phyloP scores from a whole-genome alignment of 2,888 invertebrate species.

The Andrena bicolor region DNA sequence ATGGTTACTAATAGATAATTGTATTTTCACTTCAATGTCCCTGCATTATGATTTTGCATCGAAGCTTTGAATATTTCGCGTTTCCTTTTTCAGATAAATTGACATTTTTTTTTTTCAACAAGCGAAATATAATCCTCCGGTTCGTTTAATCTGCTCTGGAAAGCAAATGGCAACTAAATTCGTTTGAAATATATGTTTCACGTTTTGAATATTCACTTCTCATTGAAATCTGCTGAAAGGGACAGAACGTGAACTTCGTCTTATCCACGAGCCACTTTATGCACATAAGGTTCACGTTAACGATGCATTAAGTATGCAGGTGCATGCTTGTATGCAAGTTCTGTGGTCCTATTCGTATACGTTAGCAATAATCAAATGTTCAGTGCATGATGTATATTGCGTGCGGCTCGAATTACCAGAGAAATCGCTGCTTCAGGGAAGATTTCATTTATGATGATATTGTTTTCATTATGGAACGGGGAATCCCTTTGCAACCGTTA shows the following conservation, averaged over 20 bases:
- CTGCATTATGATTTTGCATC: too few species aligned
- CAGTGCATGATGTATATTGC: not conserved
- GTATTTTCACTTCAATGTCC: too few species aligned
- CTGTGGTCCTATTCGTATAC: not conserved
- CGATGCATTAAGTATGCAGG: constrained; percentile 9
- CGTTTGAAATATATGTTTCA: not conserved
- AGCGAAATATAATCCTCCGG: too few species aligned
- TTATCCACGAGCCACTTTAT: not conserved
- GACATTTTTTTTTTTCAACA: too few species aligned
- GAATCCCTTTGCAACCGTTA: not conserved
- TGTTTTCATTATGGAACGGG: not conserved
- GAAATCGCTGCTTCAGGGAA: not conserved
- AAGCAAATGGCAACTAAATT: not conserved
- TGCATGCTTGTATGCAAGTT: not conserved
- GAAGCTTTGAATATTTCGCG: too few species aligned
- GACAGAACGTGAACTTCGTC: not conserved
- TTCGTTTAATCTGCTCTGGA: too few species aligned
- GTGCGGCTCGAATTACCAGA: not conserved
- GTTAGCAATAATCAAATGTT: constrained; percentile 1
- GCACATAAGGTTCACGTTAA: constrained; percentile 3
- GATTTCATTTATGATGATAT: not conserved
- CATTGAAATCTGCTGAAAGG: not conserved
- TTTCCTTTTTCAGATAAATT: too few species aligned
- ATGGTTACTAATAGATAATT: too few species aligned
- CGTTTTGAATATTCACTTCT: too few species aligned